These are phyloP conservation scores for Rhinoderma darwinii DNA, from an alignment of 2,113 vertebrate species.

Conservation along the genomic window DNA sequence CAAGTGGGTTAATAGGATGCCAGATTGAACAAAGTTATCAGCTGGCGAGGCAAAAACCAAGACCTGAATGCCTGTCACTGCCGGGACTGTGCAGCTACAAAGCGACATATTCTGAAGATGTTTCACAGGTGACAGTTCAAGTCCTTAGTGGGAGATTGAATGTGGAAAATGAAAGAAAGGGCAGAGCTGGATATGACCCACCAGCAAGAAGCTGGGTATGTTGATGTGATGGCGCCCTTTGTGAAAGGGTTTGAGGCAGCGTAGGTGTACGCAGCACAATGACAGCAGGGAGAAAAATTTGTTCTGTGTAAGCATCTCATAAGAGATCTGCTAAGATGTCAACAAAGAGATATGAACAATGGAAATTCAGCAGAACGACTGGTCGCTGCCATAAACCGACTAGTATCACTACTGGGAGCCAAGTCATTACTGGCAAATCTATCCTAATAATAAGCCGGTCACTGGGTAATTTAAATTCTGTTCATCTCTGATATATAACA, in stretches of 20 bases:
- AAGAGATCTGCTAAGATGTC: not conserved
- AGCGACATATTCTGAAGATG: constrained; percentile 20
- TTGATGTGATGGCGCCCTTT: not conserved
- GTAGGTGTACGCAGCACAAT: not conserved
- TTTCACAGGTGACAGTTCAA: constrained; percentile 23
- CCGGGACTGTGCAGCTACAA: not conserved
- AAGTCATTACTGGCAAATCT: not conserved
- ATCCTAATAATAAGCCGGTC: not conserved
- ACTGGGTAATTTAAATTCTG: not conserved
- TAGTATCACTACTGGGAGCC: no score
- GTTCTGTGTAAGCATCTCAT: not conserved
- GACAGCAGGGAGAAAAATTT: not conserved
- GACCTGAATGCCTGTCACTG: not conserved
- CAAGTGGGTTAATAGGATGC: constrained; percentile 12
- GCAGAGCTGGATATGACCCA: not conserved
- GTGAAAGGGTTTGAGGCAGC: not conserved
- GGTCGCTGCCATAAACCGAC: not conserved
- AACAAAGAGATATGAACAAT: not conserved
- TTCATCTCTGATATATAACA: not conserved
- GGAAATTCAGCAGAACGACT: not conserved
- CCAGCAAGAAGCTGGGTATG: not conserved
- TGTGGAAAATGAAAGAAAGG: constrained; percentile 15
- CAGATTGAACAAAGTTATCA: not conserved
- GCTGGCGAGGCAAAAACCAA: not conserved
- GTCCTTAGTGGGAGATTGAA: constrained; percentile 22